Conservation (phyloP, 2,113 vertebrate species). For the Lagopus muta region DNA sequence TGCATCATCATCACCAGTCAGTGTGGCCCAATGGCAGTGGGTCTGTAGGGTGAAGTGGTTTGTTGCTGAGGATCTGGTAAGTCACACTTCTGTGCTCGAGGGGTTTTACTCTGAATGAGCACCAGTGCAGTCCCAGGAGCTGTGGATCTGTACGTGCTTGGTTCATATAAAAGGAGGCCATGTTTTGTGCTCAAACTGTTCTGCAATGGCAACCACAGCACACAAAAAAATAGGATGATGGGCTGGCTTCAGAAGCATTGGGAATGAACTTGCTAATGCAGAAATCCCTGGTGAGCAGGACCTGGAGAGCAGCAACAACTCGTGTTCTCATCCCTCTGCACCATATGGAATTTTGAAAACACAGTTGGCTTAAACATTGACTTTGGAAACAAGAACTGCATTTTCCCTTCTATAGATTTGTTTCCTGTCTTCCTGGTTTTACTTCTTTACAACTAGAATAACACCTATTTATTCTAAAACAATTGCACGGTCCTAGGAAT, state of each 20-base stretch:
- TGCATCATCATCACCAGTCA: background rate
- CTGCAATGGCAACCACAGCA: background rate
- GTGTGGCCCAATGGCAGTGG: background rate
- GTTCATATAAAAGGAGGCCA: background rate
- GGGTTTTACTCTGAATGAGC: background rate
- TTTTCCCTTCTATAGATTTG: background rate
- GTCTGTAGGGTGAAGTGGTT: background rate
- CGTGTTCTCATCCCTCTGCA: constrained; percentile 38
- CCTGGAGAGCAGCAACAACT: constrained; percentile 45
- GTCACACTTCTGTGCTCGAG: background rate
- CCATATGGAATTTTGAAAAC: constrained; percentile 60
- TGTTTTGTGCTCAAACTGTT: background rate
- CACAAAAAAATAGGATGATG: background rate
- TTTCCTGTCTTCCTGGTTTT: background rate
- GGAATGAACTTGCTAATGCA: constrained; percentile 1
- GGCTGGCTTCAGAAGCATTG: constrained; percentile 13
- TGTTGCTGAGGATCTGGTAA: background rate
- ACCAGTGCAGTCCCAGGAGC: background rate
- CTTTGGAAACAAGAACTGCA: background rate
- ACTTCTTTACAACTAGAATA: constrained; percentile 15
- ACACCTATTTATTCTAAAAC: background rate
- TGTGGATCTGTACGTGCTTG: background rate
- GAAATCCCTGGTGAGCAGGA: background rate
- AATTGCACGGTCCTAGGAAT: background rate
- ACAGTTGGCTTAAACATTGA: constrained; percentile 49